Evolutionary conservation across 1,140 invertebrate genomes (phyloP).

Genomic region (Tribolium madens): DNA sequence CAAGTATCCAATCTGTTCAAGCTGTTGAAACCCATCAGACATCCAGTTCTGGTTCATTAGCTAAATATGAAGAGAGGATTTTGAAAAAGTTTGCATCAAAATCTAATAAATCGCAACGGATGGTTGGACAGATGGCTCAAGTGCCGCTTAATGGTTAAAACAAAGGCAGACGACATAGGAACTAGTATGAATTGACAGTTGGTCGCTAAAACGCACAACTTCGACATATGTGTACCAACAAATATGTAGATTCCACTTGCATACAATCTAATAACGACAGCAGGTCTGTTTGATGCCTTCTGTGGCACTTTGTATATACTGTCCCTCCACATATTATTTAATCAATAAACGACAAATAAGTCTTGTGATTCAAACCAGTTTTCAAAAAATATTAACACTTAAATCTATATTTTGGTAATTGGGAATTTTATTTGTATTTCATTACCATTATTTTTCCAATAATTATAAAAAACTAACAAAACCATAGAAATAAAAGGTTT

Average conservation of each 20-base stretch:
- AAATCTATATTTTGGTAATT: too few relatives aligned
- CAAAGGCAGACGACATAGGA: conserved; percentile 27
- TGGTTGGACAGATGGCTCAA: conserved; percentile 44
- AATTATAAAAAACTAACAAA: too few relatives aligned
- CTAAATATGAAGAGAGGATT: conserved; percentile 1
- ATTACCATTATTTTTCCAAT: too few relatives aligned
- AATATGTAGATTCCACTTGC: conserved; percentile 35
- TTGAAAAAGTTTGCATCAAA: conserved; percentile 31
- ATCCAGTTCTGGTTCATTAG: background rate
- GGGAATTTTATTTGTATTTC: too few relatives aligned
- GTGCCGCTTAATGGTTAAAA: conserved; percentile 44
- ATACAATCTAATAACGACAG: conserved; percentile 39
- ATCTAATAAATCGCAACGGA: conserved; percentile 39
- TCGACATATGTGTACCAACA: conserved; percentile 44
- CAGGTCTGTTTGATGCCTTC: conserved; percentile 33
- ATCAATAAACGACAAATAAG: background rate
- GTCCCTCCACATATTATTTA: background rate
- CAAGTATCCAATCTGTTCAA: background rate
- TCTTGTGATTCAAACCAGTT: background rate
- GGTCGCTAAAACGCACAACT: conserved; percentile 40
- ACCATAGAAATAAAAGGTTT: too few relatives aligned
- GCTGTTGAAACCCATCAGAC: background rate
- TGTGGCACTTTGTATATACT: background rate
- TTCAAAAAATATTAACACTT: too few relatives aligned
- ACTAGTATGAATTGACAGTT: conserved; percentile 40